phyloP scores from a whole-genome alignment of 2,888 invertebrate species.

The Alitta virens region DNA sequence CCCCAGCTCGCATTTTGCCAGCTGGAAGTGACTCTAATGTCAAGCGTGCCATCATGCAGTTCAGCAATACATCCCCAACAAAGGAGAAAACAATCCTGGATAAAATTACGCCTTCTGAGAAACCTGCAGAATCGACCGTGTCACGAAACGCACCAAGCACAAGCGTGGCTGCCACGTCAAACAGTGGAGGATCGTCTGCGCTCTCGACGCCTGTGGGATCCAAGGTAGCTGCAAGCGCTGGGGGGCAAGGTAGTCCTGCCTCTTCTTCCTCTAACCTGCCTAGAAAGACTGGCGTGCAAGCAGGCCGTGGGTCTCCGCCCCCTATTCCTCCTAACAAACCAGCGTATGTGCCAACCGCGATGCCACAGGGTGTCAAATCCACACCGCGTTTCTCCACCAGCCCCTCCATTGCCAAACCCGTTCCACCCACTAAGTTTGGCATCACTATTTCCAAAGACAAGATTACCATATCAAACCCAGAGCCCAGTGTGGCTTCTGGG shows the following conservation, averaged over 20 bases:
- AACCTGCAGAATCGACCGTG: slow-evolving; percentile 13
- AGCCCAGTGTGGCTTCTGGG: slow-evolving; percentile 1
- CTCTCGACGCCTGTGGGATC: slow-evolving; percentile 24
- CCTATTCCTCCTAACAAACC: slow-evolving; percentile 56
- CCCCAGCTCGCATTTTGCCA: neutral
- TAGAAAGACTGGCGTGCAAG: slow-evolving; percentile 29
- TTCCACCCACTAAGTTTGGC: slow-evolving; percentile 35
- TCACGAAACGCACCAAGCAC: slow-evolving; percentile 13
- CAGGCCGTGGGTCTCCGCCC: slow-evolving; percentile 47
- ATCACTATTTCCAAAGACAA: slow-evolving; percentile 38
- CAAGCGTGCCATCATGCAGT: slow-evolving; percentile 15
- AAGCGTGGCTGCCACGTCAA: neutral
- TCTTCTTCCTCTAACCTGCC: slow-evolving; percentile 31
- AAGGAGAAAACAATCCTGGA: neutral
- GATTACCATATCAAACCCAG: slow-evolving; percentile 30
- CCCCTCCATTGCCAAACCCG: slow-evolving; percentile 6
- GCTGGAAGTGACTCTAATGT: slow-evolving; percentile 32
- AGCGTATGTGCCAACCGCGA: slow-evolving; percentile 24
- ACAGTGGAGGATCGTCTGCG: slow-evolving; percentile 28
- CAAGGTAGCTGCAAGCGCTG: slow-evolving; percentile 24
- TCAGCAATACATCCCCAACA: slow-evolving; percentile 3
- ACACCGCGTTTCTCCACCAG: neutral
- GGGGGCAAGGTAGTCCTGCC: slow-evolving; percentile 17
- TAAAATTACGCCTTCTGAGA: slow-evolving; percentile 17
- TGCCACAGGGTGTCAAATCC: neutral